Conservation (phyloP, 2,888 invertebrate species). For the Trachelus iudaicus region DNA sequence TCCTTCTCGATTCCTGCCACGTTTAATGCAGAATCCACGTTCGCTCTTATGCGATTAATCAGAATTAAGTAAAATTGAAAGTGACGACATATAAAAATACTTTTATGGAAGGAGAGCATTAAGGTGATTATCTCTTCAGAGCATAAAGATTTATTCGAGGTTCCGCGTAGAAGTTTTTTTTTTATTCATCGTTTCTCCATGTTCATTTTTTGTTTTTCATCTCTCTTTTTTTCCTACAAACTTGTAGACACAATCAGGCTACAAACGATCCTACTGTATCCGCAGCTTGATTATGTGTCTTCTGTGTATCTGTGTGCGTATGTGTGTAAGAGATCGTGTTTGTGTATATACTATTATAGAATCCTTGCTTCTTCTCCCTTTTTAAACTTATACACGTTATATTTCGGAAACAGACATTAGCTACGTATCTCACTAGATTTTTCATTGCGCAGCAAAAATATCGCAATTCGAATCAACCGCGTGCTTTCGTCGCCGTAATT, state of each 20-base stretch:
- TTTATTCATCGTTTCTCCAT: conserved; percentile 10
- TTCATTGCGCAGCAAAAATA: conserved; percentile 43
- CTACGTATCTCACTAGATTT: conserved; percentile 24
- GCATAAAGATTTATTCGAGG: conserved; percentile 29
- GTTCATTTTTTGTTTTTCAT: conserved; percentile 2
- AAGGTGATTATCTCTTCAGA: conserved; percentile 32
- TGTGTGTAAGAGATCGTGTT: neutral
- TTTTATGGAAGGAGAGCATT: conserved; percentile 28
- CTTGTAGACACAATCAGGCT: neutral
- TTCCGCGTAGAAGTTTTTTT: conserved; percentile 9
- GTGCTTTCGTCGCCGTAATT: neutral
- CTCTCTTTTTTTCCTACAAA: conserved; percentile 13
- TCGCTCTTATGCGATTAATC: conserved; percentile 12
- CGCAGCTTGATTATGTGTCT: neutral
- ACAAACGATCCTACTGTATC: neutral
- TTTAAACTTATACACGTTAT: conserved; percentile 15
- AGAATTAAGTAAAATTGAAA: conserved; percentile 28
- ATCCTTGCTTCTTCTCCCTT: neutral
- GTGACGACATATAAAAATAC: conserved; percentile 37
- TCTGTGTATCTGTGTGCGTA: neutral
- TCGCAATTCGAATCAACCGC: conserved; percentile 19
- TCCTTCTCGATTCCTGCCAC: conserved; percentile 5
- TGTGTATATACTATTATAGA: neutral
- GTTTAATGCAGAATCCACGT: conserved; percentile 12
- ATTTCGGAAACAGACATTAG: conserved; percentile 25